Conservation (phyloP, 2,888 invertebrate genomes). For the Phanerotoma sp. region DNA sequence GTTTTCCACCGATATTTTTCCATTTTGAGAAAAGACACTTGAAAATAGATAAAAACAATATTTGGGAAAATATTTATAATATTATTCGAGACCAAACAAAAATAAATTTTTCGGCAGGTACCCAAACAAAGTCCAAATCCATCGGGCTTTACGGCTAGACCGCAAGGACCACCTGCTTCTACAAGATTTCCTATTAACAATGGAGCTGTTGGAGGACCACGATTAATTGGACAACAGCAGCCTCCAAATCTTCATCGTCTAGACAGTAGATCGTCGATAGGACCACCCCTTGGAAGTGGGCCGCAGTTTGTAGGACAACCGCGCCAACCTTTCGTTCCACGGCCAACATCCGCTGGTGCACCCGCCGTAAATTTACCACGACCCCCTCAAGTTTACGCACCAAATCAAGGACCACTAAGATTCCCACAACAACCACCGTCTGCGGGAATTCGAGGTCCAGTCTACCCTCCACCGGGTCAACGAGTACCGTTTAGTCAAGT, state of each 20-base stretch:
- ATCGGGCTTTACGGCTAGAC: constrained; percentile 41
- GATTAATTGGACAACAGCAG: constrained; percentile 61
- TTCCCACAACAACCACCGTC: constrained; percentile 27
- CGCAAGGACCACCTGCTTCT: constrained; percentile 39
- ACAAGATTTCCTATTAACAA: constrained; percentile 45
- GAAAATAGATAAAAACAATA: neutral
- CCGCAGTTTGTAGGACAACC: constrained; percentile 25
- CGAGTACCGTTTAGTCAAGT: constrained; percentile 18
- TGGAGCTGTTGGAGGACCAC: constrained; percentile 56
- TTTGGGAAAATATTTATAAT: no score
- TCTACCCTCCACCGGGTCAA: constrained; percentile 17
- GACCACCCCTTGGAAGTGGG: constrained; percentile 44
- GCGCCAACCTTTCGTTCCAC: constrained; percentile 28
- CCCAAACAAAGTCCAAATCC: constrained; percentile 40
- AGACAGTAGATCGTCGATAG: constrained; percentile 57
- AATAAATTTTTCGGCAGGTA: constrained; percentile 38
- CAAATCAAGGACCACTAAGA: constrained; percentile 24
- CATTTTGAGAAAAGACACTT: neutral
- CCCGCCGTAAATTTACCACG: constrained; percentile 28
- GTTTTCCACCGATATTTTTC: neutral
- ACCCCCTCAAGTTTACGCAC: constrained; percentile 21
- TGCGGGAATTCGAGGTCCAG: constrained; percentile 20
- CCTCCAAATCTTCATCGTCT: constrained; percentile 59
- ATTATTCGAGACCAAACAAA: neutral
- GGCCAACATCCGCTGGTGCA: constrained; percentile 21